Base-by-base conservation (phyloP, 1,140 invertebrate species). In the Caenorhabditis remanei region DNA sequence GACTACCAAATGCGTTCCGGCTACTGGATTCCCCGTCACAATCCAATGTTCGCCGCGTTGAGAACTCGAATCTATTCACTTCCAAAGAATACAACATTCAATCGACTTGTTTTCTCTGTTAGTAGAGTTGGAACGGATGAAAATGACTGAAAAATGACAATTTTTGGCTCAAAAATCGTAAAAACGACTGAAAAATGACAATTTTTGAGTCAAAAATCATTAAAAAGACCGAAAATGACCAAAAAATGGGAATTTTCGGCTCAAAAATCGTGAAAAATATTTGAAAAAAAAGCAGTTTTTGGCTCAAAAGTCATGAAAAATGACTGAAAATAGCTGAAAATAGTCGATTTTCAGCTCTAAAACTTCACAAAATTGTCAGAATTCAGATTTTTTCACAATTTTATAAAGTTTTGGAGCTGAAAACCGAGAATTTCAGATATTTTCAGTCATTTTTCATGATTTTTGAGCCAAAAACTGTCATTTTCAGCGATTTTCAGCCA, bases 21-120 rank as follows among this genome's bases (percentile, higher is more conserved):
- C 71, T 79, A 79, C 46, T 79, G 71, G 71, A 79, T 50, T 21
- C 46, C 71, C 14, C 71, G 71, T 32, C 71, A 79, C 19, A 79
- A 79, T 53, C 32, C 13, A 13, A 21, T 53, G 46, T 79, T 8
- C n/a, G 53, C 21, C 21, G 13, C 71, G 14, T n/a, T 79, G 46
- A 53, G 71, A 50, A 21, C 46, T 9, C 71, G 71, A 3, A 13
- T 79, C 11, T 50, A 50, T 6, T 79, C 71, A 9, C 7, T 79
- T 43, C 71, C 71, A 9, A 79, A 79, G 21, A 50, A 2, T 14
- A 11, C n/a, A 3, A 79, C 19, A 4, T 53, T 79, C 46, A 79
- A 79, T 53, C 43, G n/a, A 50, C 46, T 79, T 8, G 21, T 79
- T 79, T 50, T 79, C 24, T n/a, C 6, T 43, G 67, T 75, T 41